A percentile compares a stretch with the other conserved stretches of the same genome.
phyloP scores from a whole-genome alignment of 2,888 invertebrate genomes.

The Scaptomyza flava region DNA sequence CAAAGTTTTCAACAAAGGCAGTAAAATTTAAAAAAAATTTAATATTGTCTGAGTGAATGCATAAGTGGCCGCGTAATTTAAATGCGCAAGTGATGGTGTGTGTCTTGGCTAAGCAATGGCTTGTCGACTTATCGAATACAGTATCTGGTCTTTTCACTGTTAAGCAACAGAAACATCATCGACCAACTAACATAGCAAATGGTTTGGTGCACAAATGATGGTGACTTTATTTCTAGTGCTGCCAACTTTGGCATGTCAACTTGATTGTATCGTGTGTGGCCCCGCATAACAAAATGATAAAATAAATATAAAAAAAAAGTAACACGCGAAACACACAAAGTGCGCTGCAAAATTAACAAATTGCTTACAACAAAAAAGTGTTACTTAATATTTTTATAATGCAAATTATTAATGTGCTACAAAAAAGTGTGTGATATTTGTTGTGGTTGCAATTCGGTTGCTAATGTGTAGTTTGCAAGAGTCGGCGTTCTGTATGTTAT shows the following conservation, averaged over 20 bases:
- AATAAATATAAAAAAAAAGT: conserved; percentile 3
- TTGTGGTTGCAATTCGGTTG: not conserved
- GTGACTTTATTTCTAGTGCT: not conserved
- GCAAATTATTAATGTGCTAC: not conserved
- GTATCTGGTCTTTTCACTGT: not conserved
- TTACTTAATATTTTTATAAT: not conserved
- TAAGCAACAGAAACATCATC: not conserved
- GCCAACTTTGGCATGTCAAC: not conserved
- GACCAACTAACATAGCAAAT: not conserved
- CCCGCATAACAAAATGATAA: conserved; percentile 15
- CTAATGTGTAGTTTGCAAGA: not conserved
- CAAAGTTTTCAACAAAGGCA: conserved; percentile 49
- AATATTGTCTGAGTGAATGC: conserved; percentile 14
- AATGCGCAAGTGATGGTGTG: conserved; percentile 4
- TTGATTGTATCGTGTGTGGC: conserved; percentile 12
- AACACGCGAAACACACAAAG: not conserved
- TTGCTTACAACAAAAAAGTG: not conserved
- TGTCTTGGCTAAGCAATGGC: conserved; percentile 22
- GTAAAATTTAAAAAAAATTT: not conserved
- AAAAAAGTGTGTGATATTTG: not conserved
- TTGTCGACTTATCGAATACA: conserved; percentile 12
- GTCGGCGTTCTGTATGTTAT: conserved; percentile 9
- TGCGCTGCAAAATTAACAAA: conserved; percentile 1
- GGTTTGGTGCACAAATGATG: not conserved
- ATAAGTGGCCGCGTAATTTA: conserved; percentile 11